Conservation (phyloP, 1,140 invertebrate genomes). For the Semibalanus balanoides region DNA sequence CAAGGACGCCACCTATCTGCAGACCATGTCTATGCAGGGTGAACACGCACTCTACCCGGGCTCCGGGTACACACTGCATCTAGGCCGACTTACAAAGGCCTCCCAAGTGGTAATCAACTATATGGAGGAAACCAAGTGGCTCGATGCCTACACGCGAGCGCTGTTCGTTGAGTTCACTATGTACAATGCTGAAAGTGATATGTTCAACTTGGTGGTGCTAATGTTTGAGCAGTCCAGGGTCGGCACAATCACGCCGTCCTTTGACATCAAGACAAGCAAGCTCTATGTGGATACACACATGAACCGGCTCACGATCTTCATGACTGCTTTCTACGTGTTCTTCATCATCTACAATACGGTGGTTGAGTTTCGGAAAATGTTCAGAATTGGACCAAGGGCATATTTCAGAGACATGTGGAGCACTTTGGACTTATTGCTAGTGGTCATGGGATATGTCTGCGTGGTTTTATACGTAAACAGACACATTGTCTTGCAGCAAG, state of each 20-base stretch:
- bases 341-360: slow-evolving; percentile 3
- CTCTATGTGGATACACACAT: neutral
- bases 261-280: neutral
- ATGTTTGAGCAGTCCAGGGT: neutral
- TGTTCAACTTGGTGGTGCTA: neutral
- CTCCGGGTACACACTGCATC: neutral
- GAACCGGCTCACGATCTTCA: neutral
- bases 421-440: neutral
- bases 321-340: neutral
- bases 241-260: neutral
- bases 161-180: neutral
- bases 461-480: neutral
- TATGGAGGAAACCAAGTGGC: neutral
- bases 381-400: neutral
- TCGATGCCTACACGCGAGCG: neutral
- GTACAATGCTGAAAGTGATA: neutral
- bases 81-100: neutral
- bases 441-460: neutral
- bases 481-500: neutral
- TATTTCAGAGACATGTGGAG: neutral
- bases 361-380: neutral
- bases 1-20: neutral
- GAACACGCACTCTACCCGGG: neutral
- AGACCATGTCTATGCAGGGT: neutral
- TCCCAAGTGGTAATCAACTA: neutral